Evolutionary conservation across 1,140 invertebrate genomes (phyloP).

Genomic region (Hirudo medicinalis): DNA sequence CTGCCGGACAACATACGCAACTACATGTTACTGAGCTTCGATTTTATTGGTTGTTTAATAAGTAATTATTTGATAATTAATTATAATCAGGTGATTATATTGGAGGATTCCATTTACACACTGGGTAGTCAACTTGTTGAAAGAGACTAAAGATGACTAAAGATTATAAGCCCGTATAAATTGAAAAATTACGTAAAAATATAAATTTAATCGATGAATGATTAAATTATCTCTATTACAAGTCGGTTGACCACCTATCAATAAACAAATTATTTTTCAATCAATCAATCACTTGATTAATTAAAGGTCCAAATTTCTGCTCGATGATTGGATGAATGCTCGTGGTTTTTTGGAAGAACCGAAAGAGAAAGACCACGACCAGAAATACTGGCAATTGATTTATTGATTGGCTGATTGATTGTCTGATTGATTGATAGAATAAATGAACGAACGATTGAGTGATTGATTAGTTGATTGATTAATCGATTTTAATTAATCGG

Average conservation of each 20-base stretch:
- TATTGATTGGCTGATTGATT: neutral
- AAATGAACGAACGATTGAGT: too few relatives aligned
- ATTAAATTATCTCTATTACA: neutral
- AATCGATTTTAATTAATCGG: too few relatives aligned
- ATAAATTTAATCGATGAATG: neutral
- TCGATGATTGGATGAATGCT: constrained; percentile 86
- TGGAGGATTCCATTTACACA: too few relatives aligned
- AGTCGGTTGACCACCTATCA: neutral
- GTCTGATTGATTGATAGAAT: too few relatives aligned
- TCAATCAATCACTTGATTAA: too few relatives aligned
- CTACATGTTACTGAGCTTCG: constrained; percentile 58
- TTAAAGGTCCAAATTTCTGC: constrained; percentile 72
- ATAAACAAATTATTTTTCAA: constrained; percentile 13
- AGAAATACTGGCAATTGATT: neutral
- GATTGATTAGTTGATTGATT: too few relatives aligned
- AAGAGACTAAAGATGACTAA: too few relatives aligned
- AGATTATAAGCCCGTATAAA: neutral
- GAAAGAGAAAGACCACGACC: constrained; percentile 46
- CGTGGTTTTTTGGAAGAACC: constrained; percentile 50
- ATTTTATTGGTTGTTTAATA: neutral
- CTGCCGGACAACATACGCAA: constrained; percentile 89
- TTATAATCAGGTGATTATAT: neutral
- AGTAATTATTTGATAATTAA: neutral
- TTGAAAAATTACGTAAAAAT: neutral
- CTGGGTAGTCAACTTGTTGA: too few relatives aligned